Evolutionary conservation across 1,140 invertebrate species (phyloP).

Genomic region (Mycetomoellerius zeteki): DNA sequence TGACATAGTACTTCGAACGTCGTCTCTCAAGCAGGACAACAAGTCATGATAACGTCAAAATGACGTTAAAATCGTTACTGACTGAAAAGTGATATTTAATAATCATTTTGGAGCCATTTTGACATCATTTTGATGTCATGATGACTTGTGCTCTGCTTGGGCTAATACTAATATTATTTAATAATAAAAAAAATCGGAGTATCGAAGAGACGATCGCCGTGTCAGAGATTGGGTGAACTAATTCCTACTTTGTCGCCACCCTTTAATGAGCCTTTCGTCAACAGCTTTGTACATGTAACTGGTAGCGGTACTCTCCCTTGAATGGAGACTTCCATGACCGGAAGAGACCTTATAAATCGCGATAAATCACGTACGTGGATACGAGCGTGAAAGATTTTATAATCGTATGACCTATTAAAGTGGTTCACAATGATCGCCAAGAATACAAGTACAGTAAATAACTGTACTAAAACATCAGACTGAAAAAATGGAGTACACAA

Average conservation of each 20-base stretch:
- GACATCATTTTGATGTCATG: too few relatives aligned
- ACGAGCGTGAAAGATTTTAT: slow-evolving; percentile 73
- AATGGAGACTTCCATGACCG: slow-evolving; percentile 55
- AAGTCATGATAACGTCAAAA: too few relatives aligned
- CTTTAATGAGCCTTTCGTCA: slow-evolving; percentile 30
- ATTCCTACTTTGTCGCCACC: slow-evolving; percentile 29
- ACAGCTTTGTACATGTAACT: not conserved
- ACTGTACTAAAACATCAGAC: not conserved
- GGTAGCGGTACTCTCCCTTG: slow-evolving; percentile 52
- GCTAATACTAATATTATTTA: not conserved
- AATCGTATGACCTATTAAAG: slow-evolving; percentile 64
- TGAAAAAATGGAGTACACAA: not conserved
- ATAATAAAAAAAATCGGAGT: not conserved
- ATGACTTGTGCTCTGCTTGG: too few relatives aligned
- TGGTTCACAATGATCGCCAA: not conserved
- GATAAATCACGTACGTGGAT: slow-evolving; percentile 31
- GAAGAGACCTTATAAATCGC: slow-evolving; percentile 42
- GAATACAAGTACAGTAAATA: not conserved
- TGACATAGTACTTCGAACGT: too few relatives aligned
- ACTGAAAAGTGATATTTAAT: too few relatives aligned
- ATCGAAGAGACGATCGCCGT: not conserved
- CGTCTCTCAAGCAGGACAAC: too few relatives aligned
- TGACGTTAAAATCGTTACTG: too few relatives aligned
- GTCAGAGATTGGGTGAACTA: too few relatives aligned
- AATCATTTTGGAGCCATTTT: too few relatives aligned